phyloP scores from a whole-genome alignment of 2,113 vertebrate species.

The Nanorana parkeri region DNA sequence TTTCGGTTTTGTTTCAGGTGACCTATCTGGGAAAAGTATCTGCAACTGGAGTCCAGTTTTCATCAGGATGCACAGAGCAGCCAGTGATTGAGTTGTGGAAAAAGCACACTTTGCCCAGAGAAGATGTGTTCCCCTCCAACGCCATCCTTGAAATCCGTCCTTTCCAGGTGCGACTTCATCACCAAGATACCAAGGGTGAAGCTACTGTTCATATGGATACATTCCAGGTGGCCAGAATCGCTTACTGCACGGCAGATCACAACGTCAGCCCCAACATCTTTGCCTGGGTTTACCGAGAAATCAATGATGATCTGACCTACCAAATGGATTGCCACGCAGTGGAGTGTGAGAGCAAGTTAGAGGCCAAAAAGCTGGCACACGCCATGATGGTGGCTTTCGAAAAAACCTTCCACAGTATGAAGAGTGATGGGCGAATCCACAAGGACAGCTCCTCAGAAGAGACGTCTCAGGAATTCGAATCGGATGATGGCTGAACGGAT shows the following conservation, averaged over 20 bases:
- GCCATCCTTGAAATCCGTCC: conserved; percentile 95
- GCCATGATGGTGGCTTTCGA: conserved; percentile 99
- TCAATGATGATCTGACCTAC: conserved; percentile 97
- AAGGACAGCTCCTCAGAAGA: conserved; percentile 90
- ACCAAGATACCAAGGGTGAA: conserved; percentile 87
- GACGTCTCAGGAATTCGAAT: conserved; percentile 86
- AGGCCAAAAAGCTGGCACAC: conserved; percentile 97
- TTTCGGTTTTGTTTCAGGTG: conserved; percentile 78
- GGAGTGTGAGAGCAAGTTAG: conserved; percentile 94
- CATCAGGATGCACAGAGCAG: conserved; percentile 95
- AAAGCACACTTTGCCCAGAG: conserved; percentile 74
- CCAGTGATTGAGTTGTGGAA: conserved; percentile 94
- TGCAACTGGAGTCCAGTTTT: conserved; percentile 90
- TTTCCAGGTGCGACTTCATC: conserved; percentile 96
- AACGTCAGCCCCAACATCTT: conserved; percentile 92
- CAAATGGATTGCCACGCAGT: conserved; percentile 99
- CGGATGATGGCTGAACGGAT: conserved; percentile 83
- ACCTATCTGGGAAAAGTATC: conserved; percentile 94
- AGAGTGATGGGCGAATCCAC: conserved; percentile 93
- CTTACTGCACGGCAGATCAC: conserved; percentile 98
- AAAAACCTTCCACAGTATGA: conserved; percentile 99
- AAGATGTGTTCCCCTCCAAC: conserved; percentile 74
- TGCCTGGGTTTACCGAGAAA: conserved; percentile 98
- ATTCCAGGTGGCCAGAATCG: conserved; percentile 97
- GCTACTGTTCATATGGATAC: conserved; percentile 93